These are phyloP conservation scores for Caenorhabditis tropicalis DNA, from an alignment of 1,140 invertebrate species.

Conservation along the genomic window DNA sequence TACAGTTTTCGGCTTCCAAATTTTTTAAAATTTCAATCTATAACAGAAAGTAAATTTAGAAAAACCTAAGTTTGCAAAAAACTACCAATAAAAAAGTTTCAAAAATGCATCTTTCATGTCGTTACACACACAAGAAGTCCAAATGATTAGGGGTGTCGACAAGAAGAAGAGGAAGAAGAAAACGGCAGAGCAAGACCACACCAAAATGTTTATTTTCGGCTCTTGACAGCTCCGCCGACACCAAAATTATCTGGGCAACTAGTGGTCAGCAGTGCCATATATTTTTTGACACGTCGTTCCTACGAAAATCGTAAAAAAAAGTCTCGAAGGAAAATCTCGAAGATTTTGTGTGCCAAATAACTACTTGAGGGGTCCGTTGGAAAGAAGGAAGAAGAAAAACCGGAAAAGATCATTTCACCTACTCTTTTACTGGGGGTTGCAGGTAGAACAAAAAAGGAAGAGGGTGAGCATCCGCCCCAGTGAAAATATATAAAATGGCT, in stretches of 20 bases:
- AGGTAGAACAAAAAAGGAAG: background rate
- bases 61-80: background rate
- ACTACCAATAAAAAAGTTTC: background rate
- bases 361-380: background rate
- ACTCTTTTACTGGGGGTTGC: background rate
- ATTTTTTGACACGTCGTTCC: background rate
- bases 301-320: background rate
- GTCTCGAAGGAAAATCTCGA: background rate
- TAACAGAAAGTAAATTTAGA: background rate
- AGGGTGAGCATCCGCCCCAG: background rate
- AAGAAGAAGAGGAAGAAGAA: background rate
- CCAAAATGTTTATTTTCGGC: conserved; percentile 36
- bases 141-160: conserved; percentile 15
- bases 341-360: conserved; percentile 27
- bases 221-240: conserved; percentile 4
- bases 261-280: background rate
- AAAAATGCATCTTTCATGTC: background rate
- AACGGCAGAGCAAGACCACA: too few relatives aligned
- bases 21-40: too few relatives aligned
- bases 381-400: too few relatives aligned
- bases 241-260: background rate
- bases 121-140: background rate
- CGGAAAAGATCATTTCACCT: conserved; percentile 21
- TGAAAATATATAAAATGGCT: background rate
- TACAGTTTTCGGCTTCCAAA: too few relatives aligned